Percentiles rank a stretch among this genome's conserved stretches.
phyloP scores from a whole-genome alignment of 2,113 vertebrate genomes.

The Emberiza fucata region DNA sequence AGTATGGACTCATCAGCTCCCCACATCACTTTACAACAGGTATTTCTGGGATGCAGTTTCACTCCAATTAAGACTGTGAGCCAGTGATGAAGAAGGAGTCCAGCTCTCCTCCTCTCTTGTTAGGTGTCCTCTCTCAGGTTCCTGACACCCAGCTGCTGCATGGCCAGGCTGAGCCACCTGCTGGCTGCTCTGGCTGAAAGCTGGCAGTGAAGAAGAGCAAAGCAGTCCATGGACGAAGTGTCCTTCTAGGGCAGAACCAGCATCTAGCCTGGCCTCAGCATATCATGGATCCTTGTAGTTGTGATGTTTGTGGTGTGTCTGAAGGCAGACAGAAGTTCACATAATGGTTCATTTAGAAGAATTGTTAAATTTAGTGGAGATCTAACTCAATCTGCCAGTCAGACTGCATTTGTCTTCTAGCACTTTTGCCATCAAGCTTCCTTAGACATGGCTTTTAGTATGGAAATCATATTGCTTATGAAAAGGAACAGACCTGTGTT shows the following conservation, averaged over 20 bases:
- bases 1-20: background rate
- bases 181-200: background rate
- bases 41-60: background rate
- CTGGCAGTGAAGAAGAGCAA: background rate
- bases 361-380: background rate
- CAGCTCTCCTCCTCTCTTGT: background rate
- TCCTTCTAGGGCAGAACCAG: background rate
- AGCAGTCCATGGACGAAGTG: rapidly evolving
- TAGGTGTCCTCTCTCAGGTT: background rate
- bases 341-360: background rate
- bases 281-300: background rate
- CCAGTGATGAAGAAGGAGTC: background rate
- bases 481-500: background rate
- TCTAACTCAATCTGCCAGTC: background rate
- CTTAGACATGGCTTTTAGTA: background rate
- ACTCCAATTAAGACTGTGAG: background rate
- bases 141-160: background rate
- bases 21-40: background rate
- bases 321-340: background rate
- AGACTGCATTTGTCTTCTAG: background rate
- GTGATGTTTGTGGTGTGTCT: background rate
- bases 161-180: background rate
- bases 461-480: background rate
- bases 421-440: background rate
- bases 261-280: background rate